A percentile compares a stretch with the other conserved stretches of the same genome.
These are phyloP conservation scores for Nestor notabilis DNA, from an alignment of 2,113 vertebrate species.

Conservation along the genomic window DNA sequence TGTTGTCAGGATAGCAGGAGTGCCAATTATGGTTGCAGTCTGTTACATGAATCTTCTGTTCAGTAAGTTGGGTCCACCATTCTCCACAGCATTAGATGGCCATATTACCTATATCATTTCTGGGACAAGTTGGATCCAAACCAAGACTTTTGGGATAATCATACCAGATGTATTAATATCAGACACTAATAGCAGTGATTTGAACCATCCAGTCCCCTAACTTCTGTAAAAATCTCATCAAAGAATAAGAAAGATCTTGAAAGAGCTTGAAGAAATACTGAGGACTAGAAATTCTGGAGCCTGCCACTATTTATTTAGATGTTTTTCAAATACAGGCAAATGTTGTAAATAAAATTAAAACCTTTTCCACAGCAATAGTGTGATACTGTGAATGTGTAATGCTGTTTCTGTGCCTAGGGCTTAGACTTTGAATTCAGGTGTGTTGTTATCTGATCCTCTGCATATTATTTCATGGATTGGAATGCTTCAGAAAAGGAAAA, in stretches of 20 bases:
- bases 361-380: not conserved
- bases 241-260: not conserved
- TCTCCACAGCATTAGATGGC: not conserved
- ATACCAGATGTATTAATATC: not conserved
- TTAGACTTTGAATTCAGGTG: conserved; percentile 24
- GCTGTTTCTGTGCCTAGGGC: not conserved
- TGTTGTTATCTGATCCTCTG: not conserved
- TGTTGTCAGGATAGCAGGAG: not conserved
- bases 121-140: not conserved
- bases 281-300: not conserved
- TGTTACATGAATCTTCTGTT: not conserved
- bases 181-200: not conserved
- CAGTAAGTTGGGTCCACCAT: not conserved
- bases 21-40: not conserved
- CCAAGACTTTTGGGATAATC: not conserved
- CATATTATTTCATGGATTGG: not conserved
- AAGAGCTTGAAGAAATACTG: not conserved
- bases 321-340: conserved; percentile 14
- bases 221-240: not conserved
- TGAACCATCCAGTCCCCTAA: not conserved
- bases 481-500: conserved; percentile 9
- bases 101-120: not conserved
- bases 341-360: conserved; percentile 12
- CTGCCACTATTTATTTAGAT: not conserved
- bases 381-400: not conserved